phyloP scores from a whole-genome alignment of 2,888 invertebrate species.

The Cancer borealis region DNA sequence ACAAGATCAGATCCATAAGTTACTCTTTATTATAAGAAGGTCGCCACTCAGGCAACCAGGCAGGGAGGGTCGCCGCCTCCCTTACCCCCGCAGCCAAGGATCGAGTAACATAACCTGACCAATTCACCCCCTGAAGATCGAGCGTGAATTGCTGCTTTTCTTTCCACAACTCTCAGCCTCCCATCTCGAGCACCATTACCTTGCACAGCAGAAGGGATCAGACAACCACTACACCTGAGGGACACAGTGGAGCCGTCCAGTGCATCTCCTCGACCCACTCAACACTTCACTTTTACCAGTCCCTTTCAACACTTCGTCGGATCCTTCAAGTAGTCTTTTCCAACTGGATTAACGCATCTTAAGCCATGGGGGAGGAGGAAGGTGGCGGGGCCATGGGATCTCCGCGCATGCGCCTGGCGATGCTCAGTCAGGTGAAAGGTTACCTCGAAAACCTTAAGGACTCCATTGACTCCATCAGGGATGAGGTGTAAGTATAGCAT shows the following conservation, averaged over 20 bases:
- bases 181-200: not conserved
- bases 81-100: not conserved
- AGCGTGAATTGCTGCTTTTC: not conserved
- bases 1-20: not conserved
- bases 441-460: conserved; percentile 76
- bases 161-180: not conserved
- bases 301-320: not conserved
- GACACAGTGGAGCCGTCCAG: not conserved
- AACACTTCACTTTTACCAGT: not conserved
- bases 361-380: conserved; percentile 60
- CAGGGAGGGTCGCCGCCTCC: not conserved
- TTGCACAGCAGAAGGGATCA: not conserved
- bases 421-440: conserved; percentile 76
- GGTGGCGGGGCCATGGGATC: conserved; percentile 56
- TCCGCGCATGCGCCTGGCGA: conserved; percentile 73
- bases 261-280: not conserved
- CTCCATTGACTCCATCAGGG: conserved; percentile 73
- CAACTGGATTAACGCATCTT: not conserved
- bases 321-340: not conserved
- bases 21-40: not conserved
- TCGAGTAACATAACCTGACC: not conserved
- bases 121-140: not conserved
- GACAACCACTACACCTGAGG: not conserved
- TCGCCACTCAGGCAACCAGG: not conserved
- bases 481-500: conserved; percentile 74